Conservation (phyloP, 2,113 vertebrate species). For the Daubentonia madagascariensis region DNA sequence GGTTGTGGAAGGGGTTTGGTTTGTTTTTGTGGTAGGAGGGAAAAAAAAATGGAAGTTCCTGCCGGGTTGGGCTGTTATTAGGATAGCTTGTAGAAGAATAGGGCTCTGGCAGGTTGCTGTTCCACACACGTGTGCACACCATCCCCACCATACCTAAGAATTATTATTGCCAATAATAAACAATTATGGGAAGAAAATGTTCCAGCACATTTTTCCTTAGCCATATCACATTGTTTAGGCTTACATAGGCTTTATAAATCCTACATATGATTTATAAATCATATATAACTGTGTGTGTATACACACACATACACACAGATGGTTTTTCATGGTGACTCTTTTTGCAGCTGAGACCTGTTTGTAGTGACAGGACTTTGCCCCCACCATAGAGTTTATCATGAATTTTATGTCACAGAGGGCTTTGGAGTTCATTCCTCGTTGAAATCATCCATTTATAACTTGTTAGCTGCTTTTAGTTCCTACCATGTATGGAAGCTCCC, state of each 20-base stretch:
- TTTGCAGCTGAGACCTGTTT: neutral
- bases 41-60: neutral
- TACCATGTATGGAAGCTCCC: neutral
- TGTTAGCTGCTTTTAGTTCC: neutral
- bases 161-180: conserved; percentile 20
- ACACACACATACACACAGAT: no score
- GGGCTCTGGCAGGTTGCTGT: neutral
- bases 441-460: neutral
- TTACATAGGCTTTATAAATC: neutral
- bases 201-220: neutral
- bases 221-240: neutral
- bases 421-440: neutral
- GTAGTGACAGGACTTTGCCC: neutral
- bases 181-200: neutral
- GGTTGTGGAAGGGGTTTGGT: neutral
- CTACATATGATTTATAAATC: neutral
- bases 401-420: neutral
- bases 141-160: neutral
- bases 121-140: neutral
- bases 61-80: neutral
- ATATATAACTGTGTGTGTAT: neutral
- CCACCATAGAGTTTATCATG: neutral
- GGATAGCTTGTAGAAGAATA: conserved; percentile 13
- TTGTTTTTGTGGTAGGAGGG: conserved; percentile 4
- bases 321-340: neutral